These are phyloP conservation scores for Synanthedon andrenaeformis DNA, from an alignment of 2,888 invertebrate genomes.

Conservation along the genomic window DNA sequence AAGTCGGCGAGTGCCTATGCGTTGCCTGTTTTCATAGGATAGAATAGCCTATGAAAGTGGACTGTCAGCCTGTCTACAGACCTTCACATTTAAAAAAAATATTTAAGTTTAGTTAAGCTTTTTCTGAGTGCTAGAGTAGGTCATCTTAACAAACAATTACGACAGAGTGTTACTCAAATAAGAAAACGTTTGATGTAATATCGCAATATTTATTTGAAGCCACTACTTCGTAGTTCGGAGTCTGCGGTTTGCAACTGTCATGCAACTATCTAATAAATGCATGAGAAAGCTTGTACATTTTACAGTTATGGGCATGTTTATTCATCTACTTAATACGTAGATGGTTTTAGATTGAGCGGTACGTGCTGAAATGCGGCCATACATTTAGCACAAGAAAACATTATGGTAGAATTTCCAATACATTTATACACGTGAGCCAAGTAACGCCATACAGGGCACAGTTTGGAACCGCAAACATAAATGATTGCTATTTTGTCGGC, in stretches of 20 bases:
- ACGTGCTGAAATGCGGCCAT: constrained; percentile 62
- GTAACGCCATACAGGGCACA: neutral
- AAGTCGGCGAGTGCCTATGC: no score
- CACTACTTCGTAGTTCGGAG: neutral
- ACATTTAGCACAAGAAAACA: constrained; percentile 47
- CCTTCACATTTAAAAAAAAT: no score
- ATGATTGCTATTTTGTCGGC: constrained; percentile 19
- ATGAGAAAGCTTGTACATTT: constrained; percentile 18
- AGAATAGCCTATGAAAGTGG: no score
- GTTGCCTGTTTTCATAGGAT: no score
- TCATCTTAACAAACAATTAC: no score
- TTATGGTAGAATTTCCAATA: constrained; percentile 3
- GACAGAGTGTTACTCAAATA: no score
- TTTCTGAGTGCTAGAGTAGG: no score
- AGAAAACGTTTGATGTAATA: neutral
- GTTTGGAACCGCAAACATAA: constrained; percentile 28
- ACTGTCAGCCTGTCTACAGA: no score
- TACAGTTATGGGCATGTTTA: constrained; percentile 35
- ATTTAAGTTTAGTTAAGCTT: no score
- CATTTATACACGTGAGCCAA: constrained; percentile 4
- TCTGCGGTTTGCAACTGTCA: constrained; percentile 18
- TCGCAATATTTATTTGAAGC: neutral
- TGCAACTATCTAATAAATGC: constrained; percentile 20
- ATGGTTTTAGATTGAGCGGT: constrained; percentile 39
- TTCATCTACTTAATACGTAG: constrained; percentile 42